A percentile compares a stretch with the other conserved stretches of the same genome.
Conservation (phyloP, 2,888 invertebrate species). For the Diarsia dahlii region DNA sequence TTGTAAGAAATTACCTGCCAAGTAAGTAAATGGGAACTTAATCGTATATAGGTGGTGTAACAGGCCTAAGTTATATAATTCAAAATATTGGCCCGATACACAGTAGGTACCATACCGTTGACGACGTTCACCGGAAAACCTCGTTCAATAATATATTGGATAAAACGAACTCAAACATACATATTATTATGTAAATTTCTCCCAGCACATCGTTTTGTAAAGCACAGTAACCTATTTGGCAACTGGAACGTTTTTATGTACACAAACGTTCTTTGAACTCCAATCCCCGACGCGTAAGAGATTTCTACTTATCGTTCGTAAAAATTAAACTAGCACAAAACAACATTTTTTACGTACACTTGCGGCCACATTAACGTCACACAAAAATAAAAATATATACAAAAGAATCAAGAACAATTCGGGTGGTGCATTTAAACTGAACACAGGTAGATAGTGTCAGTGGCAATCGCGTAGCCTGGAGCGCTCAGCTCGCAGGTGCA, state of each 20-base stretch:
- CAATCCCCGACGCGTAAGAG: conserved; percentile 26
- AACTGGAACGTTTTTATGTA: conserved; percentile 21
- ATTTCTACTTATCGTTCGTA: conserved; percentile 22
- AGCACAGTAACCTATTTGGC: conserved; percentile 63
- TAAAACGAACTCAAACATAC: conserved; percentile 20
- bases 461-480: conserved; percentile 76
- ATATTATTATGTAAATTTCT: conserved; percentile 44
- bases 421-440: conserved; percentile 78
- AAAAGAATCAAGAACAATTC: conserved; percentile 76
- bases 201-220: conserved; percentile 39
- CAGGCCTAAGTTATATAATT: not conserved
- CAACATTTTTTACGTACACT: conserved; percentile 34
- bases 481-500: conserved; percentile 72
- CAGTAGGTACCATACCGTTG: not conserved
- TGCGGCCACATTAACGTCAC: conserved; percentile 52
- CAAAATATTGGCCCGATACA: not conserved
- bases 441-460: conserved; percentile 82
- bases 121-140: not conserved
- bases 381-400: conserved; percentile 60
- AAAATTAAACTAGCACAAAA: conserved; percentile 37
- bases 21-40: no score
- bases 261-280: conserved; percentile 42
- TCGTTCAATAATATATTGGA: conserved; percentile 26
- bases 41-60: no score
- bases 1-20: no score